Evolutionary conservation across 2,797 vertebrate genomes (phyloP).

Genomic region (Micrastur ruficollis): DNA sequence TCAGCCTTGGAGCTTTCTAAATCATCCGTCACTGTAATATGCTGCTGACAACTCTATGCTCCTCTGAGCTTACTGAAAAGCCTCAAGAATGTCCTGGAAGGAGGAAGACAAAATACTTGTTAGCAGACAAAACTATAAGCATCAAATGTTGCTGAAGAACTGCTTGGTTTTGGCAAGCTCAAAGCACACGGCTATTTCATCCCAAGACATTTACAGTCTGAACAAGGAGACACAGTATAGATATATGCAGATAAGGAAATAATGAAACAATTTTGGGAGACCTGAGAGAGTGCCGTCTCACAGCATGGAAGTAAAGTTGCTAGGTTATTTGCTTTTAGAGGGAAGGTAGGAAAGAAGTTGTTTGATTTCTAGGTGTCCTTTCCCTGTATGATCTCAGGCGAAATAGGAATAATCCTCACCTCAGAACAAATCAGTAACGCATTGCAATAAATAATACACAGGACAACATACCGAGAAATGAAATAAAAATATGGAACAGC

Average conservation of each 20-base stretch:
- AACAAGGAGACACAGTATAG: not conserved
- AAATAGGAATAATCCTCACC: not conserved
- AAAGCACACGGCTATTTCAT: not conserved
- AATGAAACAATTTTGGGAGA: not conserved
- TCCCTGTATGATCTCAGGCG: not conserved
- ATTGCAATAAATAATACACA: not conserved
- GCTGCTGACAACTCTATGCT: not conserved
- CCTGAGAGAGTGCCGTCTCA: not conserved
- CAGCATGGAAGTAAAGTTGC: not conserved
- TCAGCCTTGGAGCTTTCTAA: not conserved
- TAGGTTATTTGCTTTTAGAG: not conserved
- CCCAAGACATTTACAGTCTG: not conserved
- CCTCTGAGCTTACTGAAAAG: not conserved
- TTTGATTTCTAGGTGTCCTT: not conserved
- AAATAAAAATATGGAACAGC: not conserved
- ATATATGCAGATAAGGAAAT: not conserved
- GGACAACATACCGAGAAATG: not conserved
- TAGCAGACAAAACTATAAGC: not conserved
- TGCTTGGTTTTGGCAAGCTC: not conserved
- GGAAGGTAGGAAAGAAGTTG: not conserved
- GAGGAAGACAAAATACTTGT: not conserved
- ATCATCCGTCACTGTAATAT: not conserved
- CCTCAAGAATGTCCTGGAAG: not conserved
- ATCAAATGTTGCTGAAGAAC: not conserved
- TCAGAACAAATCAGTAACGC: not conserved